These are phyloP conservation scores for Dryobates pubescens DNA, from an alignment of 2,797 vertebrate species.

Conservation along the genomic window DNA sequence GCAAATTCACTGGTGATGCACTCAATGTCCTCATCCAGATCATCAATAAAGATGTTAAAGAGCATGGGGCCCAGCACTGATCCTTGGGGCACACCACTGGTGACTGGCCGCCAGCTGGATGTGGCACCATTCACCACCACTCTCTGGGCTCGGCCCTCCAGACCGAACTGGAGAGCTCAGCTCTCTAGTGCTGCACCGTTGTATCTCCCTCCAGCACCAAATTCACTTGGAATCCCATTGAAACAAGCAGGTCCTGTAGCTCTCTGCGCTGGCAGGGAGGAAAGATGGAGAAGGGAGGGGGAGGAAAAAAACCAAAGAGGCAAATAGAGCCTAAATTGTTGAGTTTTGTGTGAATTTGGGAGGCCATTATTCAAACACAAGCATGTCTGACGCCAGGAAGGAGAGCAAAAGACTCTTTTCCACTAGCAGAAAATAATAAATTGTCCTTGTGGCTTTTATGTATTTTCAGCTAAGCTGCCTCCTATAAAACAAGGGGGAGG, in stretches of 20 bases:
- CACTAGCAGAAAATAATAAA: conserved; percentile 55
- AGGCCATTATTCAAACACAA: conserved; percentile 65
- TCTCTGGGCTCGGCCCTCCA: too few relatives aligned
- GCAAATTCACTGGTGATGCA: too few relatives aligned
- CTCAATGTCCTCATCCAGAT: too few relatives aligned
- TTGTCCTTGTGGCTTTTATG: conserved; percentile 31
- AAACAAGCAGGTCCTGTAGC: not conserved
- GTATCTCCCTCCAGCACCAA: not conserved
- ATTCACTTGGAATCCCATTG: conserved; percentile 12
- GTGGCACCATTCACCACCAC: too few relatives aligned
- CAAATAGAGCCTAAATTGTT: conserved; percentile 26
- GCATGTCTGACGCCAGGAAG: conserved; percentile 8
- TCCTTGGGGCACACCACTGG: too few relatives aligned
- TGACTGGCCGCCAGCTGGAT: too few relatives aligned
- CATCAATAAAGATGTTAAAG: too few relatives aligned
- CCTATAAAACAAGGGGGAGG: not conserved
- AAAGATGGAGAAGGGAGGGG: not conserved
- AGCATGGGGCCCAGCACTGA: too few relatives aligned
- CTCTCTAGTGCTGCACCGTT: not conserved
- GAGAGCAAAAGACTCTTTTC: not conserved
- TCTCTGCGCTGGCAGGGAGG: not conserved
- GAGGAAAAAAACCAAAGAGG: not conserved
- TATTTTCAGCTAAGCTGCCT: conserved; percentile 54
- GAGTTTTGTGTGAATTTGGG: conserved; percentile 19
- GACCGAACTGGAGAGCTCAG: not conserved